Evolutionary conservation across 2,797 vertebrate species (phyloP), one percentile per base, ranked within the genome.

Genomic region (Botia almorhae): DNA sequence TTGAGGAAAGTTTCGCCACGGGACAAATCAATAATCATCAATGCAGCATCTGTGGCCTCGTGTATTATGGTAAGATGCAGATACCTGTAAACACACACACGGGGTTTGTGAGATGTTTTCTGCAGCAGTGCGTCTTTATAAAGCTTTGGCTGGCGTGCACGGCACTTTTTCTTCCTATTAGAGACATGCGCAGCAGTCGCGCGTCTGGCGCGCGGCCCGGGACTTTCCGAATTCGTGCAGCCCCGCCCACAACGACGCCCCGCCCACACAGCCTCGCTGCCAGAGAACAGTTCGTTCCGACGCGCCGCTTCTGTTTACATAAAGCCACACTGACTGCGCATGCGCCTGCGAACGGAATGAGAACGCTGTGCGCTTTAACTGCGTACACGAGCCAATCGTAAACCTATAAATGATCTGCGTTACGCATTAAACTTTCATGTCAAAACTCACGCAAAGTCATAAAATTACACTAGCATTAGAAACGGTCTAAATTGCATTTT

Each of bases 61-160:
- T 99, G 97, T 89, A 99, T 99, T 71, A 99, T 93, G 3, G 97
- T 95, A 84, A 99, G 90, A 87, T 99, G 97, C 74, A 99, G 95
- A 86, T 97, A 92, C 89, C 98, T 99, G 23, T 26, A 26, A 26
- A 26, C 23, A 26, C 23, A 26, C 23, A 26, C 23, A 26, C 23
- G 23, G 23, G 23, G 23, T 26, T 26, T 26, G 23, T 26, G 23
- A 26, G 23, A 26, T 2, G 23, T 26, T 26, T 26, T 26, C 23
- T 26, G 23, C 23, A 26, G 23, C 23, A 2, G 23, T 26, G 23
- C 2, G 23, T 26, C 23, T 26, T 26, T 26, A 26, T 26, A 26
- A 26, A 26, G 23, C 23, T 26, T 26, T 2, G 23, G 23, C 23
- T 69, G 51, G 46, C 80, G 19, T 80, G 64, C 81, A 82, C 33